These are phyloP conservation scores for Anniella stebbinsi DNA, from an alignment of 2,797 vertebrate genomes.

Conservation along the genomic window DNA sequence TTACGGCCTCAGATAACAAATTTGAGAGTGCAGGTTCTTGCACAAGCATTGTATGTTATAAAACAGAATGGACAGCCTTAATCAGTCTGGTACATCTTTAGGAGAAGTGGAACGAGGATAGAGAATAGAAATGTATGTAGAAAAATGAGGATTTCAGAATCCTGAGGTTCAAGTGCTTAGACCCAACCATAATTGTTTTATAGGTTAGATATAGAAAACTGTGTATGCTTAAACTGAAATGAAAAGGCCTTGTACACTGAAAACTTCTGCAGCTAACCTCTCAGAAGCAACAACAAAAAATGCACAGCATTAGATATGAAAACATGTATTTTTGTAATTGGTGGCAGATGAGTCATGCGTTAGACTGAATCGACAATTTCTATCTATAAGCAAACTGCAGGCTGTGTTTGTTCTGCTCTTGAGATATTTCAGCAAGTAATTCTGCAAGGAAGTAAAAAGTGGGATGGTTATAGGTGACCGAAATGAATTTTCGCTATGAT, in stretches of 20 bases:
- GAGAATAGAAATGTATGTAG: slow-evolving; percentile 25
- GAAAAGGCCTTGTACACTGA: slow-evolving; percentile 24
- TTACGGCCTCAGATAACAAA: slow-evolving; percentile 30
- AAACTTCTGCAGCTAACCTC: slow-evolving; percentile 34
- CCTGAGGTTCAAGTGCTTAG: slow-evolving; percentile 20
- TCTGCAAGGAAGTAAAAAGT: slow-evolving; percentile 36
- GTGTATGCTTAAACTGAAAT: slow-evolving; percentile 47
- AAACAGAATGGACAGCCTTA: slow-evolving; percentile 6
- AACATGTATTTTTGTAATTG: slow-evolving; percentile 44
- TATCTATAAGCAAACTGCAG: slow-evolving; percentile 27
- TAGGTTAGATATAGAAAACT: slow-evolving; percentile 50
- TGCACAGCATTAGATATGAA: slow-evolving; percentile 32
- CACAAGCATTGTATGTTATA: slow-evolving; percentile 19
- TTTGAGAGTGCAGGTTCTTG: slow-evolving; percentile 17
- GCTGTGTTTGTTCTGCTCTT: slow-evolving; percentile 22
- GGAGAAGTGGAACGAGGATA: slow-evolving; percentile 27
- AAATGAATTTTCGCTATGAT: slow-evolving; percentile 21
- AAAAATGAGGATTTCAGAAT: slow-evolving; percentile 36
- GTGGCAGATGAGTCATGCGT: slow-evolving; percentile 43
- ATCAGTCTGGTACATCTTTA: slow-evolving; percentile 30
- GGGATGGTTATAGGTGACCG: slow-evolving; percentile 29
- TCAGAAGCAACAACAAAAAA: slow-evolving; percentile 42
- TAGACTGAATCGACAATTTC: slow-evolving; percentile 12
- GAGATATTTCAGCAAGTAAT: slow-evolving; percentile 31
- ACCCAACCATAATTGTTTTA: slow-evolving; percentile 51